phyloP scores from a whole-genome alignment of 2,113 vertebrate genomes.

The Peromyscus maniculatus region DNA sequence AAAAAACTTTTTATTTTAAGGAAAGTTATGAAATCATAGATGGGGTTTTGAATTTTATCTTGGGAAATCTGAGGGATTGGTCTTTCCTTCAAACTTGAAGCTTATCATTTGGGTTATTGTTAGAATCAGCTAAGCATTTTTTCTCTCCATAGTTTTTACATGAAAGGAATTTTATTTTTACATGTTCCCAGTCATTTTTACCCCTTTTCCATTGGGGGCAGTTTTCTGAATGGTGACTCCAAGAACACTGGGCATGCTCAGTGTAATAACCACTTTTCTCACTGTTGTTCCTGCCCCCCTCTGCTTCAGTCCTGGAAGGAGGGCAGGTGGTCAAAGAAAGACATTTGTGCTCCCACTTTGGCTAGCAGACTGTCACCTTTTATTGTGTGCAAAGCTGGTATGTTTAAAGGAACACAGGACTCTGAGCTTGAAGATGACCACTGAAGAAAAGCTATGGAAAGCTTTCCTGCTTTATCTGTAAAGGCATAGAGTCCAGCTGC shows the following conservation, averaged over 20 bases:
- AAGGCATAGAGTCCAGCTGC: neutral
- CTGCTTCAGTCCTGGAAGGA: neutral
- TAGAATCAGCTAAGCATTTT: slow-evolving; percentile 1
- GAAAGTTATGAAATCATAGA: neutral
- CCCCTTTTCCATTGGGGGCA: neutral
- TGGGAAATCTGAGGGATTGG: neutral
- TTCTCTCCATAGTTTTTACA: neutral
- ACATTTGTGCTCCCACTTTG: neutral
- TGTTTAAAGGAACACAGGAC: neutral
- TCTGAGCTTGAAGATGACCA: neutral
- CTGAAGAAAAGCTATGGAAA: neutral
- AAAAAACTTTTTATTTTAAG: neutral
- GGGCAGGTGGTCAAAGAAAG: neutral
- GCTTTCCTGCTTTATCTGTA: neutral
- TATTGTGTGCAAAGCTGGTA: neutral
- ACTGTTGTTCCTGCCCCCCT: too few species aligned
- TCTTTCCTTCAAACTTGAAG: slow-evolving; percentile 49
- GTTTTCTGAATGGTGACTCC: slow-evolving; percentile 46
- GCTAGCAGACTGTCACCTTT: neutral
- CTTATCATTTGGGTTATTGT: neutral
- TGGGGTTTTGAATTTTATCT: slow-evolving; percentile 30
- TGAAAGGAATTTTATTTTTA: neutral
- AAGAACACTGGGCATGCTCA: neutral
- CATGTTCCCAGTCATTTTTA: neutral
- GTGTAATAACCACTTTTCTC: neutral